Conservation (phyloP, 2,113 vertebrate species). For the Tympanuchus pallidicinctus region DNA sequence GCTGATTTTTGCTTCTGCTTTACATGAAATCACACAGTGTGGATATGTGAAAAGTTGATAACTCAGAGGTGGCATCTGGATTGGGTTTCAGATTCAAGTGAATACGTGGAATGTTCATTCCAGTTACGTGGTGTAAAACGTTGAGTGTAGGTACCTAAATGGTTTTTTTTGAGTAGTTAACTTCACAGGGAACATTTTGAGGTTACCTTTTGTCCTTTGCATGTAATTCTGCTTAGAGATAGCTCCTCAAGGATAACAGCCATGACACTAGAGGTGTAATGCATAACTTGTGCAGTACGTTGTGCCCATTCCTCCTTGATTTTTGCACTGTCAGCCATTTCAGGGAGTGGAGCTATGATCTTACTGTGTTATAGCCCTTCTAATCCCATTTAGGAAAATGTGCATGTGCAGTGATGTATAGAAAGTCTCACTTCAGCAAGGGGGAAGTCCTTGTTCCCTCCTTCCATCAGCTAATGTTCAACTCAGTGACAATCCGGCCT, state of each 20-base stretch:
- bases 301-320: neutral
- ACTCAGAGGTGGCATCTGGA: neutral
- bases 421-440: neutral
- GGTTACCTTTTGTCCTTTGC: neutral
- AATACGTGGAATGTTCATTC: neutral
- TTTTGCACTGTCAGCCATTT: neutral
- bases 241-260: neutral
- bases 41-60: neutral
- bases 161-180: neutral
- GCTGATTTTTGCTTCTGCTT: neutral
- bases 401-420: neutral
- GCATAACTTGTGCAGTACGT: neutral
- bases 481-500: neutral
- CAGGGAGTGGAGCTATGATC: neutral
- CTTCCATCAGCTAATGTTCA: neutral
- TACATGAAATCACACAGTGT: neutral
- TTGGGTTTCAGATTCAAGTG: neutral
- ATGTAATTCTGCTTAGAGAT: neutral
- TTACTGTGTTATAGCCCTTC: neutral
- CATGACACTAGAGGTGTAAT: neutral
- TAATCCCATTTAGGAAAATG: neutral
- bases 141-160: neutral
- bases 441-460: neutral
- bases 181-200: neutral
- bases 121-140: neutral